These are phyloP conservation scores for Mechanitis mazaeus DNA, from an alignment of 2,888 invertebrate genomes.

Conservation along the genomic window DNA sequence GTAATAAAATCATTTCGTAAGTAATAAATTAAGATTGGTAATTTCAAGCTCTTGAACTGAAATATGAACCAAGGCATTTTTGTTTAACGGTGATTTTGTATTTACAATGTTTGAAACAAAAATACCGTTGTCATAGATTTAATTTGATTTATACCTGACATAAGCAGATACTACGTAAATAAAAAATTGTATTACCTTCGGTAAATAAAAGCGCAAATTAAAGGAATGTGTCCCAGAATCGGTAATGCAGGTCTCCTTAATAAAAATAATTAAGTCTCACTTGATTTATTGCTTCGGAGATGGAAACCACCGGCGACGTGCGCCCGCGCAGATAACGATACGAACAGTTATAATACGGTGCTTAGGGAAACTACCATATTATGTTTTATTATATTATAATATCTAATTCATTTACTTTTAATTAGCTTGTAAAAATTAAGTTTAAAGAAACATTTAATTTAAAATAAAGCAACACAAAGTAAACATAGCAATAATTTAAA, in stretches of 20 bases:
- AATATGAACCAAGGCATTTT: too few relatives aligned
- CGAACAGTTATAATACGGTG: conserved; percentile 14
- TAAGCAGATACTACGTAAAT: background rate
- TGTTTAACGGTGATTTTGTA: too few relatives aligned
- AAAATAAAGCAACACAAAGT: too few relatives aligned
- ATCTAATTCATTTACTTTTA: background rate
- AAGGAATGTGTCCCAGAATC: conserved; percentile 41
- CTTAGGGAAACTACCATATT: conserved; percentile 4
- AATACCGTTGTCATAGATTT: background rate
- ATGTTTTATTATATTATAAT: background rate
- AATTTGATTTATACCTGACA: conserved; percentile 8
- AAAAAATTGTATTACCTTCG: conserved; percentile 1
- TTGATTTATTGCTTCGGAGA: conserved; percentile 55
- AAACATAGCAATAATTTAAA: too few relatives aligned
- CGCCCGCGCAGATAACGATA: conserved; percentile 2
- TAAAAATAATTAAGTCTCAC: conserved; percentile 66
- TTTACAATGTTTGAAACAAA: too few relatives aligned
- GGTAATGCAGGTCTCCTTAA: conserved; percentile 47
- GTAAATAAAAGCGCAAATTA: conserved; percentile 1
- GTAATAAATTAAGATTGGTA: too few relatives aligned
- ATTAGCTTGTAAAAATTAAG: too few relatives aligned
- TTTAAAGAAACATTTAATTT: too few relatives aligned
- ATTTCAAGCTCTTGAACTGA: too few relatives aligned
- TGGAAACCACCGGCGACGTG: conserved; percentile 19
- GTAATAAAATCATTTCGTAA: too few relatives aligned